These are phyloP conservation scores for Drosophila insularis DNA, from an alignment of 1,140 invertebrate genomes.

Conservation along the genomic window DNA sequence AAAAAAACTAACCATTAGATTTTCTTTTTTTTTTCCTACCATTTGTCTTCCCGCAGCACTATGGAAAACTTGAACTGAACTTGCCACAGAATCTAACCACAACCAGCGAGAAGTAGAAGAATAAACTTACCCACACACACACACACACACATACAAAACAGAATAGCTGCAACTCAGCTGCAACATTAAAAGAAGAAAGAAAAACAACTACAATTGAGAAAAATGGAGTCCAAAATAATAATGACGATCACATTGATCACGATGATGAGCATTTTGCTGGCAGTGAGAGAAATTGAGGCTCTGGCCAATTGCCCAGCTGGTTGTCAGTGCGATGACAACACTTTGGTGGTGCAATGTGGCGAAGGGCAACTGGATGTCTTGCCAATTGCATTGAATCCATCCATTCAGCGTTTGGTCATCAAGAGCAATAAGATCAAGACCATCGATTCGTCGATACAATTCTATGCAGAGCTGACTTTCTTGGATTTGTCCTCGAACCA, in stretches of 20 bases:
- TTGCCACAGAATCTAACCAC: conserved; percentile 21
- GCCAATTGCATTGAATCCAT: conserved; percentile 95
- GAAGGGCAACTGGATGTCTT: conserved; percentile 93
- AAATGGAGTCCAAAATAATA: conserved; percentile 51
- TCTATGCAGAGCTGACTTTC: conserved; percentile 92
- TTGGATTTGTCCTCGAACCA: conserved; percentile 93
- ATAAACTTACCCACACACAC: conserved; percentile 28
- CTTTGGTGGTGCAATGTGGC: conserved; percentile 91
- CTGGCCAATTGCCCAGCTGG: conserved; percentile 88
- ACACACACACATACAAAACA: conserved; percentile 1
- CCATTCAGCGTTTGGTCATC: conserved; percentile 91
- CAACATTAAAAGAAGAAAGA: conserved; percentile 5
- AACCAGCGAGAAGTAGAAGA: conserved; percentile 27
- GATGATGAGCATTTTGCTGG: conserved; percentile 46
- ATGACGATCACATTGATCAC: conserved; percentile 45
- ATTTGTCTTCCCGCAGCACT: conserved; percentile 53
- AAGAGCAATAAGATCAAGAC: conserved; percentile 93
- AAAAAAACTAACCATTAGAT: conserved; percentile 36
- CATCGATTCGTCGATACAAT: conserved; percentile 93
- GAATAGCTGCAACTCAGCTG: background rate
- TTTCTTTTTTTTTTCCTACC: conserved; percentile 17
- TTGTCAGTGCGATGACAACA: conserved; percentile 94
- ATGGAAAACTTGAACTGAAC: conserved; percentile 62
- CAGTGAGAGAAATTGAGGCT: conserved; percentile 37
- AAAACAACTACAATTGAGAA: conserved; percentile 23